Base-by-base conservation (phyloP, 2,888 invertebrate genomes). In the Balanococcus diminutus region DNA sequence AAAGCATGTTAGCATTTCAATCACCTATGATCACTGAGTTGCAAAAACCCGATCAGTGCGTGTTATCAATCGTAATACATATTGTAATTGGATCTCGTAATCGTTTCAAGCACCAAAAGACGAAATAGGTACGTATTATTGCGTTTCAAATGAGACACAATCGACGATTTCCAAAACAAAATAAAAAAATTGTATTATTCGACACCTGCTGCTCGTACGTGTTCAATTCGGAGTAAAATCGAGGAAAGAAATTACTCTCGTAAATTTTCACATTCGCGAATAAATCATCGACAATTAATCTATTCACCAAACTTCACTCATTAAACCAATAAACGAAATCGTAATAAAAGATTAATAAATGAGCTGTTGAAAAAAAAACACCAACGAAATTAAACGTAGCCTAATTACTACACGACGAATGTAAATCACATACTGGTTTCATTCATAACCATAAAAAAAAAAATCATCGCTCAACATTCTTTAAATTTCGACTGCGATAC, bases 1-100 rank as follows among this genome's bases (percentile, higher is more conserved):
- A 79, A 79, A 79, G 19, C 75, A 67, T 67, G 67, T 67, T 67
- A 36, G 19, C 36, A 79, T 79, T 36, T 79, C 36, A 36, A 79
- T 79, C 36, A 79, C 22, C 36, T n/a, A 32, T 11, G 22, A 36
- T 36, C 22, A 19, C 36, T 75, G 75, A 31, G 32, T 75, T 75
- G 32, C n/a, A 75, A 32, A 75, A 75, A 75, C 28, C n/a, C 75
- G 32, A 75, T 32, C 32, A 32, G 25, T 61, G 61, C 22, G 25
- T 75, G 75, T 75, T 75, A 75, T 75, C 75, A 75, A 75, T 75
- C 32, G 75, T 72, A 32, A 16, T 16, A 25, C 61, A 22, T 61
- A 61, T 61, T 16, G 46, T 46, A 46, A 46, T 22, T 61, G 56
- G 2, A 16, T 61, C 61, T 6, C 25, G 75, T 32, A 25, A 75